A percentile compares a stretch with the other conserved stretches of the same genome.
These are phyloP conservation scores for Antechinus stuartii DNA, from an alignment of 2,113 vertebrate genomes.

Conservation along the genomic window DNA sequence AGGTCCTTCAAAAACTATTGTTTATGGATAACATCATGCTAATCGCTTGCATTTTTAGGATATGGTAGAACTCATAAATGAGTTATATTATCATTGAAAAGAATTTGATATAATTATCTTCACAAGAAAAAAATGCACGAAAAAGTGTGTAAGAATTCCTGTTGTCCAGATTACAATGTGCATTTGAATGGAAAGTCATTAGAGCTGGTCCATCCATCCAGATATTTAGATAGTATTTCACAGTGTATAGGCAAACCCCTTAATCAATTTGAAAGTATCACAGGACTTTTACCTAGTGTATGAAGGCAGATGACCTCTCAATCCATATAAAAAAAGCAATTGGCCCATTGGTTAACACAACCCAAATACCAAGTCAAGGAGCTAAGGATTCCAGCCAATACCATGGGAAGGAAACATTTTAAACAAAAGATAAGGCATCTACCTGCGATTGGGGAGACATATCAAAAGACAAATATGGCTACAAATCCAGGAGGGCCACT, in stretches of 20 bases:
- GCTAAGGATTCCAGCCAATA: neutral
- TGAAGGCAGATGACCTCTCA: neutral
- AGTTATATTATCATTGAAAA: neutral
- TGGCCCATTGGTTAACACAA: neutral
- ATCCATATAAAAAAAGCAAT: neutral
- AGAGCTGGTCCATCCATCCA: neutral
- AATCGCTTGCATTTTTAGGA: neutral
- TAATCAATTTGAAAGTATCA: neutral
- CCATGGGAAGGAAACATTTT: neutral
- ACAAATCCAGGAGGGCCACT: neutral
- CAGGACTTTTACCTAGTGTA: neutral
- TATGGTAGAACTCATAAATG: neutral
- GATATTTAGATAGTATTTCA: neutral
- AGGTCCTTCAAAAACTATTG: neutral
- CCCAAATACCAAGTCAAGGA: neutral
- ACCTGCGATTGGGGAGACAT: neutral
- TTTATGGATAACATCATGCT: neutral
- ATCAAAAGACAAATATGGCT: neutral
- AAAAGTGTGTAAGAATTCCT: neutral
- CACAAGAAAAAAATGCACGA: neutral
- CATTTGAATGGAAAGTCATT: neutral
- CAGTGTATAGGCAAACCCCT: neutral
- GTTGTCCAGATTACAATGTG: neutral
- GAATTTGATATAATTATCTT: neutral
- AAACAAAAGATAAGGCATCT: neutral